Evolutionary conservation across 1,140 invertebrate genomes (phyloP), one percentile per base, ranked within the genome.

Genomic region (Wasmannia auropunctata): DNA sequence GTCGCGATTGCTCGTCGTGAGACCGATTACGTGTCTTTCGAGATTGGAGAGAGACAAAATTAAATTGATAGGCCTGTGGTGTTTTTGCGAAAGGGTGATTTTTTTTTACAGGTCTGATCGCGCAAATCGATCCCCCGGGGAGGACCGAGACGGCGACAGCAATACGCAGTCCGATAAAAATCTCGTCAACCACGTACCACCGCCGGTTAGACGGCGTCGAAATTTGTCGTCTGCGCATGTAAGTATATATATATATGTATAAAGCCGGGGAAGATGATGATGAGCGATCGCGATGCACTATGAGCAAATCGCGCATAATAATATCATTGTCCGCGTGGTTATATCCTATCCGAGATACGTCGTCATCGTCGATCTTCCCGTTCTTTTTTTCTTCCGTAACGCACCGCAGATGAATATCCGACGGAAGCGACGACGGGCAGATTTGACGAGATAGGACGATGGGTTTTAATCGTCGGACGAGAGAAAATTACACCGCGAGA

Each of bases 281-380:
- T 34, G 16, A 70, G 11, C 19, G 46, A 70, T 56, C 16, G 34
- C 37, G 65, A 43, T 70, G 7, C 58, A 3, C 8, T 25, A 7
- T 14, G 43, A 72, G 19, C 34, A 83, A 83, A 8, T 43, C 67
- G n/a, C 46, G 28, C 14, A 34, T 58, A 37, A 72, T 58, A 58
- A 58, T 74, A 83, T 83, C 51, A 74, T 83, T 83, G 54, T 83
- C n/a, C 79, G 37, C 60, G 31, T 67, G n/a, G 40, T 79, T 79
- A 79, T 65, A n/a, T n/a, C n/a, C n/a, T 34, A 22, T 1, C 46
- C 46, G 31, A 22, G 31, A 28, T 54, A 22, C 34, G n/a, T 77
- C 37, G 54, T n/a, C n/a, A n/a, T 16, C 19, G 19, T 5, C 11
- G 37, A n/a, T 54, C 46, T n/a, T 51, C 28, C 6, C 4, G 8